Evolutionary conservation across 2,888 invertebrate species (phyloP), one percentile per base, ranked within the genome.

Genomic region (Yponomeuta cagnagella): DNA sequence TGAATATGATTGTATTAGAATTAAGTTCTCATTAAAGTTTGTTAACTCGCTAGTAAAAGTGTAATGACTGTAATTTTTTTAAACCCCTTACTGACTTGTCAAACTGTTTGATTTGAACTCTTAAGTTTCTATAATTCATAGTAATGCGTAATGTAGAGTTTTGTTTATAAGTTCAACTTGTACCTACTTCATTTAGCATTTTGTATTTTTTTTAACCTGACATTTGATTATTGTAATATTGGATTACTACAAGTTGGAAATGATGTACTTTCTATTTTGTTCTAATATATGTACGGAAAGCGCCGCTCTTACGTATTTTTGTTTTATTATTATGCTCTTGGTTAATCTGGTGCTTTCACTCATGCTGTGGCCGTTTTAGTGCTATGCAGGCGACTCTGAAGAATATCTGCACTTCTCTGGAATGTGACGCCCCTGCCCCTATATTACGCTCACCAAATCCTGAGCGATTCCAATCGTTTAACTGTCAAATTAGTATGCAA

Each of bases 231-330:
- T 43, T 43, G 86, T 85, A 88, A 88, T 86, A 88, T 89, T 86
- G 86, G 86, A 88, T 84, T 90, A 90, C 90, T 90, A 85, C 76
- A 83, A 86, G 85, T 87, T 90, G 83, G 88, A 87, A 70, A 70
- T 68, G 68, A 86, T 90, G 88, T 89, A 90, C 90, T 90, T 91
- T 90, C 88, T 89, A 90, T 90, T 90, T 91, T 90, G 88, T 89
- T 87, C 88, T 90, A 69, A 91, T 43, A 89, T 91, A 91, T 90
- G 90, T 85, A 82, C 85, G 79, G 43, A 80, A 87, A 86, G 79
- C 78, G 81, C 80, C 79, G 77, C 76, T 67, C 23, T 33, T 71
- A 74, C 79, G 74, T 78, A 76, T 80, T 83, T 78, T 77, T 79
- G 81, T 75, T 48, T 23, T 72, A 68, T 70, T 72, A 72, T 71